These are phyloP conservation scores for Glossophaga mutica DNA, from an alignment of 2,797 vertebrate genomes.

Conservation along the genomic window DNA sequence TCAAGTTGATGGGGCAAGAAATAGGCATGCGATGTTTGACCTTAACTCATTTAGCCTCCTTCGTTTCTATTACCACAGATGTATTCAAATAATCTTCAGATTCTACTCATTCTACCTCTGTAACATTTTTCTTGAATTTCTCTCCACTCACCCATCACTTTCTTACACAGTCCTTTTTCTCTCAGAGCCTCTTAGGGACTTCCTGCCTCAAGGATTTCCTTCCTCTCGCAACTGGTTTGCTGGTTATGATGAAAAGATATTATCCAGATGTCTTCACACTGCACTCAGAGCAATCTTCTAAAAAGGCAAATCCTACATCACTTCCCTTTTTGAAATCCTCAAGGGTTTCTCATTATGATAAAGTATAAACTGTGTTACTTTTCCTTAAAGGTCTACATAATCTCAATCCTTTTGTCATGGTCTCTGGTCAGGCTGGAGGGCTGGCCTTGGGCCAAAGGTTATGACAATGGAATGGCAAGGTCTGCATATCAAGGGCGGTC, in stretches of 20 bases:
- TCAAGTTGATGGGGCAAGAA: not conserved
- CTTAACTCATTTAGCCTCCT: not conserved
- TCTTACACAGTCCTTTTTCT: not conserved
- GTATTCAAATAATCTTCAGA: not conserved
- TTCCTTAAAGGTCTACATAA: not conserved
- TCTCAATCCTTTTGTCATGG: not conserved
- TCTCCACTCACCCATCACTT: not conserved
- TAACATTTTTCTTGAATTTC: not conserved
- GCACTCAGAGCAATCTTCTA: not conserved
- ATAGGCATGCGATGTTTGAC: not conserved
- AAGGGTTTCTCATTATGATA: not conserved
- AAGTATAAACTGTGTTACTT: constrained; percentile 16
- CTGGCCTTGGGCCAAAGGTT: not conserved
- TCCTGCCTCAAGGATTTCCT: not conserved
- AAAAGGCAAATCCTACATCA: not conserved
- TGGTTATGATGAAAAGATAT: constrained; percentile 42
- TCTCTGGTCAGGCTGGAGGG: not conserved
- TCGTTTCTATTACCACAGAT: not conserved
- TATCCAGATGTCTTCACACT: constrained; percentile 37
- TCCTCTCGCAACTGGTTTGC: constrained; percentile 2
- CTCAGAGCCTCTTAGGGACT: not conserved
- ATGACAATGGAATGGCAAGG: not conserved
- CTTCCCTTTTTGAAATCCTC: constrained; percentile 32
- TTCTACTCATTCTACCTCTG: not conserved
- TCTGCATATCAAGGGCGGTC: not conserved